Base-by-base conservation (phyloP, 2,888 invertebrate genomes). In the Teinopalpus imperialis region DNA sequence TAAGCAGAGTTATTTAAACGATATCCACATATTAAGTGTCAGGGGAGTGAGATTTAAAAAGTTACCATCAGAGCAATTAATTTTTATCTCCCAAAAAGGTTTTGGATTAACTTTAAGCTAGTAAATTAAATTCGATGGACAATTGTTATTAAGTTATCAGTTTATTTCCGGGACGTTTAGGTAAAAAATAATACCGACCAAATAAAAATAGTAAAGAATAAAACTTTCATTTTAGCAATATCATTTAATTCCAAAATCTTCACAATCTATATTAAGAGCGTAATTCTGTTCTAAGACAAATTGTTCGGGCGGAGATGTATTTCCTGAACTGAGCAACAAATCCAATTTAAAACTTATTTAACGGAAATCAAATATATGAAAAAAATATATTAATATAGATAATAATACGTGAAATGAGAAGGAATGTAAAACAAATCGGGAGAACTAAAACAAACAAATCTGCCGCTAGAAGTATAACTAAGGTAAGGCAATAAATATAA, bases 171-270 rank as follows among this genome's bases (percentile, higher is more conserved):
- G n/a, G n/a, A n/a, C n/a, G n/a, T n/a, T n/a, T n/a, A n/a, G n/a
- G n/a, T n/a, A n/a, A n/a, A n/a, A n/a, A n/a, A n/a, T n/a, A n/a
- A n/a, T n/a, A n/a, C n/a, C n/a, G n/a, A n/a, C n/a, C n/a, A n/a
- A n/a, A n/a, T n/a, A 23, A 34, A 21, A 23, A 7, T 12, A n/a
- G 12, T 12, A n/a, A 12, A 9, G 9, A 40, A 12, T 14, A 42
- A 37, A 16, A 30, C 5, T 4, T 2, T 9, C 5, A 30, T 8
- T 24, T 1, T 40, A 7, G 29, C 23, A 24, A 20, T 41, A 32
- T 21, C 2, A 2, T 46, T 46, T 46, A 46, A 36, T 46, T 35
- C 16, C 5, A 45, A 34, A 30, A 10, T 23, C 29, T 37, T 29
- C 23, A 30, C 12, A 35, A 35, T 16, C 16, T 23, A 16, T 13